Base-by-base conservation (phyloP, 37 sponge, comb jelly and placozoan genomes). In the Beroe forskalii region DNA sequence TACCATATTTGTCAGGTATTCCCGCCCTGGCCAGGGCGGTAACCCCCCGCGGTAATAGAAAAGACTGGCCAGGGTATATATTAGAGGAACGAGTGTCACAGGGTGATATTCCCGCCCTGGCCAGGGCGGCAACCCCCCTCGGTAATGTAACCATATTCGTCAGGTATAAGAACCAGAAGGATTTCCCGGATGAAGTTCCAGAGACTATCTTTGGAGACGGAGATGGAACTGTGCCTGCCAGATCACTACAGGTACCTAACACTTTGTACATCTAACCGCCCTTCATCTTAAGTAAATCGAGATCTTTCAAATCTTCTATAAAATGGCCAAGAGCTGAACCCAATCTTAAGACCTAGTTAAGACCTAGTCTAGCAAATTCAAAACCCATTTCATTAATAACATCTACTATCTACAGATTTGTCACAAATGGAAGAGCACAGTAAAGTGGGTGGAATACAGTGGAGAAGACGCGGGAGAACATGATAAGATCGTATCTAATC, bases 351-450 rank as follows among this genome's bases (percentile, higher is more conserved):
- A 55, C 60, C 60, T 55, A 55, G 14, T 19, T 55, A 9, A 20
- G 60, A 55, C 9, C 60, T n/a, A n/a, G n/a, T n/a, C n/a, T n/a
- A n/a, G n/a, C n/a, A n/a, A n/a, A n/a, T 55, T 55, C 60, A 20
- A 9, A 55, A 17, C 17, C 9, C 60, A 55, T 55, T n/a, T n/a
- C n/a, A n/a, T 19, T 55, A 55, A 55, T 55, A 55, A 19, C 17
- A 55, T 55, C 9, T 55, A 17, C 17, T 55, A 55, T 17, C 60
- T 19, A 9, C 75, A 72, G 75, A 20, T 72, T 20, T 72, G 75
- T 72, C 75, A 72, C 39, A 37, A 37, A 8, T 72, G 75, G 75
- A 72, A 72, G 19, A 72, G 75, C 35, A 72, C 75, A 22, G 40
- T 33, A 12, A 38, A 3, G 12, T 35, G 31, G 9, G 14, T 20